Base-by-base conservation (phyloP, 64 coral and sea anemone genomes). In the Stylophora pistillata region DNA sequence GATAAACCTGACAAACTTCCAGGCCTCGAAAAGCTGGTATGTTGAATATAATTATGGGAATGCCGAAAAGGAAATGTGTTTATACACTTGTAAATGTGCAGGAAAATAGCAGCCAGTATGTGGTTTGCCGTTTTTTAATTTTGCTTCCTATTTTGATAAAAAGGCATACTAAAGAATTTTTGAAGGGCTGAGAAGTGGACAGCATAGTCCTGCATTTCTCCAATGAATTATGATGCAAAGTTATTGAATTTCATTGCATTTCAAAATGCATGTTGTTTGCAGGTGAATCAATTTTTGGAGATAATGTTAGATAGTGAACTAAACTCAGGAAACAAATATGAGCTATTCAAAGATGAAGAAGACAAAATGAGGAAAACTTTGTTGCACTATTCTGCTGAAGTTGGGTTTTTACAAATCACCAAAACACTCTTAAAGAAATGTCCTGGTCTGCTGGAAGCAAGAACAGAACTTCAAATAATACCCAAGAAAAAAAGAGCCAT, bases 241-340 rank as follows among this genome's bases (percentile, higher is more conserved):
- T 41, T 41, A 41, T 41, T 2, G 37, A 41, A 41, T 41, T 41
- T 41, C 6, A 41, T 41, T 41, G 37, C 37, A 41, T 41, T 41
- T 41, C 61, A 28, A 76, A 29, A 76, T 16, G 27, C 27, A 53
- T 53, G 1, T 7, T 68, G 5, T 2, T 64, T 92, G 15, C 13
- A 95, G 94, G 88, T 95, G 76, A 86, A 95, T 33, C 65, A 74
- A 64, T 95, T 95, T 95, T 78, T 90, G 74, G 78, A 95, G 54
- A 89, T 95, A 25, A 70, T 95, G 80, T 79, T 95, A 6, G 47
- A 58, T 18, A 76, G 88, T 72, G 94, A 92, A 26, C 88, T 95
- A 26, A 95, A 95, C 56, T 61, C 60, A 47, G 79, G 85, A 29
- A 92, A 89, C 64, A 85, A 78, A 92, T 95, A 95, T 27, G 94